Conservation (phyloP, 1,140 invertebrate genomes). For the Apis dorsata region DNA sequence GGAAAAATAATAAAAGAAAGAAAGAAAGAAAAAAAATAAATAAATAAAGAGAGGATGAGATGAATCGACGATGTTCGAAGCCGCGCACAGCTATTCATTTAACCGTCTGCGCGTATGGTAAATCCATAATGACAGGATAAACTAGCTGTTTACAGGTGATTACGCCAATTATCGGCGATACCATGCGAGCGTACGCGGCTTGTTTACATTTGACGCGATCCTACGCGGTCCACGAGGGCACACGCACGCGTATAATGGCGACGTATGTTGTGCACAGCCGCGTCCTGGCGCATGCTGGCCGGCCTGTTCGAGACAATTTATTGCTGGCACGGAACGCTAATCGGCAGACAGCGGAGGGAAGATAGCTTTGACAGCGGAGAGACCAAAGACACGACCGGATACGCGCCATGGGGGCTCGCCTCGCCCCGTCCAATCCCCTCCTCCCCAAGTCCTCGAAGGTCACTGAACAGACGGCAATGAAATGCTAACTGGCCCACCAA, state of each 20-base stretch:
- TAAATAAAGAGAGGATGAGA: neutral
- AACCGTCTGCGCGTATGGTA: slow-evolving; percentile 42
- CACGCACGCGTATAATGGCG: slow-evolving; percentile 26
- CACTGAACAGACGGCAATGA: slow-evolving; percentile 34
- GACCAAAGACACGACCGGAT: slow-evolving; percentile 36
- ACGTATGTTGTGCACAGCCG: neutral
- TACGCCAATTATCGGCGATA: slow-evolving; percentile 65
- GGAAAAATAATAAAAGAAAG: neutral
- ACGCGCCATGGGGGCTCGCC: slow-evolving; percentile 23
- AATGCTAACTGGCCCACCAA: slow-evolving; percentile 30
- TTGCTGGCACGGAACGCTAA: slow-evolving; percentile 29
- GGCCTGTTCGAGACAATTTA: slow-evolving; percentile 41
- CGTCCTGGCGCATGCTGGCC: slow-evolving; percentile 9
- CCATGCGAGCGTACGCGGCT: slow-evolving; percentile 17
- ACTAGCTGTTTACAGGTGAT: slow-evolving; percentile 57
- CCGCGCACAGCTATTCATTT: slow-evolving; percentile 56
- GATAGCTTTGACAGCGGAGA: slow-evolving; percentile 38
- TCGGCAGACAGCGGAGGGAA: slow-evolving; percentile 31
- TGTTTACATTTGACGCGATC: slow-evolving; percentile 51
- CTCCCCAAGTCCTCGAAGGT: slow-evolving; percentile 42
- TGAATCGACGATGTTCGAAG: slow-evolving; percentile 2
- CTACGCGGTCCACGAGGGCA: neutral
- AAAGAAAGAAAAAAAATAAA: neutral
- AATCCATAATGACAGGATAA: slow-evolving; percentile 62
- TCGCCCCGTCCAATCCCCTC: slow-evolving; percentile 43